Evolutionary conservation across 2,113 vertebrate species (phyloP), one percentile per base, ranked within the genome.

Genomic region (Embiotoca jacksoni): DNA sequence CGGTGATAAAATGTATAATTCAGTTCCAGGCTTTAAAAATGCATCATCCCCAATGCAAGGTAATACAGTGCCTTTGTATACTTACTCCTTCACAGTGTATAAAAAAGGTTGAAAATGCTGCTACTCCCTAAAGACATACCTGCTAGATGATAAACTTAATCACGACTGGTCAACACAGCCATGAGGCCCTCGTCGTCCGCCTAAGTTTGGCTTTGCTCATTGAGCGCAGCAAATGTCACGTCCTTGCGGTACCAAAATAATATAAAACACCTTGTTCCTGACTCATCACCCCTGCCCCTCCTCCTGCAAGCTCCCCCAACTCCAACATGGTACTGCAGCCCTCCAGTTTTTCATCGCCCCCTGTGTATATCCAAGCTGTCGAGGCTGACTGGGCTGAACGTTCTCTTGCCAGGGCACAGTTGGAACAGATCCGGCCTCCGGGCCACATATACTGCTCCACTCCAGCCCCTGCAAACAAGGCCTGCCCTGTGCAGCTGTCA

Each of bases 331-430:
- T 80, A 63, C 66, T 64, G 81, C 75, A 83, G 69, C 81, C 87
- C 88, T 92, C 88, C 89, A 90, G 78, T 92, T 88, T 88, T 91
- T 89, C 88, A 87, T 85, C 66, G 83, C 93, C 93, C 86, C 94
- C 93, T 88, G 92, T 86, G 81, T 93, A 80, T 89, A 90, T 92
- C 93, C 94, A 95, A 94, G 94, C 94, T 95, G 94, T 94, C 86
- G 84, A 85, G 89, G 80, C 92, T 91, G 92, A 88, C 93, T 87
- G 92, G 86, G 88, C 87, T 63, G 60, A 88, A 53, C 60, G 2
- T 86, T 88, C 91, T 82, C 81, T 87, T 95, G 94, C 94, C 94
- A 94, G 92, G 88, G 88, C 93, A 77, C 92, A 87, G 94, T 92
- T 93, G 92, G 94, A 94, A 89, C 83, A 87, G 91, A 94, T 94